Percentiles rank a stretch among this genome's conserved stretches.
phyloP scores from a whole-genome alignment of 2,113 vertebrate species.

The Sebastes schlegelii region DNA sequence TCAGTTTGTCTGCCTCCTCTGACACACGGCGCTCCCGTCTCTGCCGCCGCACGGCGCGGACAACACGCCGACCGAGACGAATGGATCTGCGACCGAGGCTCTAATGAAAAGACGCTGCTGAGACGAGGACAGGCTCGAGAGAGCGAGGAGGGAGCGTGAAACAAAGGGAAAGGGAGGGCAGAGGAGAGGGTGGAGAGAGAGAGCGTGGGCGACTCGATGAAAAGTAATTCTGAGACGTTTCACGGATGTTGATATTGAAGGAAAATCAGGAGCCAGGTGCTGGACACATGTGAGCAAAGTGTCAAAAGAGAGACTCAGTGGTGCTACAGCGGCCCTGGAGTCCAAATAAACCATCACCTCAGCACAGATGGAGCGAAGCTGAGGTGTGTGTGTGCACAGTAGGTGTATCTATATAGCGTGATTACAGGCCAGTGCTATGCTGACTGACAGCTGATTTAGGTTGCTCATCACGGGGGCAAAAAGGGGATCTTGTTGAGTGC shows the following conservation, averaged over 20 bases:
- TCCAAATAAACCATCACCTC: constrained; percentile 53
- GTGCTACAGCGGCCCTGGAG: constrained; percentile 33
- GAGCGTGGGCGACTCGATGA: background rate
- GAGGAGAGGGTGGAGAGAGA: background rate
- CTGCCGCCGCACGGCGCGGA: constrained; percentile 1
- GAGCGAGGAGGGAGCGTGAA: background rate
- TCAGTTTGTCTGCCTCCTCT: constrained; percentile 56
- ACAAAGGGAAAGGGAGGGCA: background rate
- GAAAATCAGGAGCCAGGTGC: constrained; percentile 41
- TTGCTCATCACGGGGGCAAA: constrained; percentile 13
- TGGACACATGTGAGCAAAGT: constrained; percentile 35
- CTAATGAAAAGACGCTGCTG: constrained; percentile 38
- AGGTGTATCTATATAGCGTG: constrained; percentile 12
- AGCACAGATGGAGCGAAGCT: constrained; percentile 17
- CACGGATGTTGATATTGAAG: constrained; percentile 15
- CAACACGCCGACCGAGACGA: no score
- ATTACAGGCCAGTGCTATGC: background rate
- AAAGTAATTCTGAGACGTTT: constrained; percentile 12
- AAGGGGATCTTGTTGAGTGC: constrained; percentile 20
- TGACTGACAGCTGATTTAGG: constrained; percentile 48
- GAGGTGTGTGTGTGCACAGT: background rate
- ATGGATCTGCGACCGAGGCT: constrained; percentile 21
- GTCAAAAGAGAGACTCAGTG: constrained; percentile 25
- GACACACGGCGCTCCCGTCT: constrained; percentile 36
- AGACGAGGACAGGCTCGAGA: constrained; percentile 13